Conservation (phyloP, 35 echinoderm and acorn worm genomes). For the Lytechinus variegatus region DNA sequence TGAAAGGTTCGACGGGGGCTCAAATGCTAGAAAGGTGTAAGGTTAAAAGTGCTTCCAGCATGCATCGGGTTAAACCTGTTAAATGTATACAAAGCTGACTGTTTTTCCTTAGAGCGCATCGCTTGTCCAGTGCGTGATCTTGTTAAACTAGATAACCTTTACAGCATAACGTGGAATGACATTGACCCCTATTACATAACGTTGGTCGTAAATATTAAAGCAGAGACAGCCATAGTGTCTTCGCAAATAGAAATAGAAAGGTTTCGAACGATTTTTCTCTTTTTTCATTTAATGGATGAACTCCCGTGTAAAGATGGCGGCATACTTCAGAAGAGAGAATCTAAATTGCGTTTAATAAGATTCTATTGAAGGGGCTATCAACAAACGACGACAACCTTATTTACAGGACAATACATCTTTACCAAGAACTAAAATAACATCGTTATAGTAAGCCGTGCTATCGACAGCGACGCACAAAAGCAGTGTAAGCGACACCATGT, state of each 20-base stretch:
- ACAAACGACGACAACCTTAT: conserved; percentile 25
- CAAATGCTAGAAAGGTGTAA: too few relatives aligned
- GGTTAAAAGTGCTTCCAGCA: too few relatives aligned
- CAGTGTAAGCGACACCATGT: conserved; percentile 40
- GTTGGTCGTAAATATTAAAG: neutral
- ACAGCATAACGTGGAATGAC: neutral
- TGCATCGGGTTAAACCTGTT: too few relatives aligned
- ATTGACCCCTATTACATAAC: neutral
- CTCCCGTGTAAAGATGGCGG: conserved; percentile 9
- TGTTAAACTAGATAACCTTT: neutral
- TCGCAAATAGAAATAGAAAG: neutral
- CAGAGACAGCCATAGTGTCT: neutral
- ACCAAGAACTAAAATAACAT: conserved; percentile 31
- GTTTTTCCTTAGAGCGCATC: too few relatives aligned
- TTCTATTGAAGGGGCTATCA: conserved; percentile 21
- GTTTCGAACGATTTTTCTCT: neutral
- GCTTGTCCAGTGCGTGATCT: too few relatives aligned
- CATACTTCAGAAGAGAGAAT: neutral
- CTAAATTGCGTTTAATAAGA: conserved; percentile 46
- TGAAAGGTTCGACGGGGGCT: too few relatives aligned
- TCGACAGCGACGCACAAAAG: neutral
- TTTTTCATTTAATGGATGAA: conserved; percentile 9
- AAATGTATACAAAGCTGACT: too few relatives aligned
- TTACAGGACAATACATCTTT: neutral
- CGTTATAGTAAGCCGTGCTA: conserved; percentile 30